Evolutionary conservation across 2,888 invertebrate species (phyloP).

Genomic region (Doris montereyensis): DNA sequence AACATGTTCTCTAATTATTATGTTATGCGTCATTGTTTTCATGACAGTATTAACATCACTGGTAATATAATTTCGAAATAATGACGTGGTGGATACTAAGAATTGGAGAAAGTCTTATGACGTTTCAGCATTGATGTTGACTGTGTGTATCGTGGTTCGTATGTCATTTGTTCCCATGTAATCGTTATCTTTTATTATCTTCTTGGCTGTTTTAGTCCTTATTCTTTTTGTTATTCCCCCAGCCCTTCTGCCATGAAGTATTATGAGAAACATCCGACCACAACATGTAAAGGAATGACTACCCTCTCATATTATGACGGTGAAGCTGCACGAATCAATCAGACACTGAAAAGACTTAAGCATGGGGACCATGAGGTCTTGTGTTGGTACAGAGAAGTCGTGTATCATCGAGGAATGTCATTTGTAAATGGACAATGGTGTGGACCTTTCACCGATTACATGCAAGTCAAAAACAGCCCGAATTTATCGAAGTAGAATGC

Average conservation of each 20-base stretch:
- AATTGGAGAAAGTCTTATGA: too few species aligned
- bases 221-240: too few species aligned
- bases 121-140: too few species aligned
- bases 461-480: conserved; percentile 39
- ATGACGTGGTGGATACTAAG: too few species aligned
- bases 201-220: too few species aligned
- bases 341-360: not conserved
- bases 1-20: too few species aligned
- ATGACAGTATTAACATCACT: too few species aligned
- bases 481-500: conserved; percentile 52
- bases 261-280: not conserved
- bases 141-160: not conserved
- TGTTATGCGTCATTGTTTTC: too few species aligned
- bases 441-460: not conserved
- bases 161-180: not conserved
- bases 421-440: not conserved
- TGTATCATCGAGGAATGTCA: not conserved
- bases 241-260: conserved; percentile 2
- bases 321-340: not conserved
- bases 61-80: too few species aligned
- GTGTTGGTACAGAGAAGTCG: not conserved
- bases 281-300: not conserved
- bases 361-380: not conserved
- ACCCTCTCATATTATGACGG: conserved; percentile 27
- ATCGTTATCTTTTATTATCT: conserved; percentile 4